Conservation (phyloP, 2,888 invertebrate species). For the Ophion slaviceki region DNA sequence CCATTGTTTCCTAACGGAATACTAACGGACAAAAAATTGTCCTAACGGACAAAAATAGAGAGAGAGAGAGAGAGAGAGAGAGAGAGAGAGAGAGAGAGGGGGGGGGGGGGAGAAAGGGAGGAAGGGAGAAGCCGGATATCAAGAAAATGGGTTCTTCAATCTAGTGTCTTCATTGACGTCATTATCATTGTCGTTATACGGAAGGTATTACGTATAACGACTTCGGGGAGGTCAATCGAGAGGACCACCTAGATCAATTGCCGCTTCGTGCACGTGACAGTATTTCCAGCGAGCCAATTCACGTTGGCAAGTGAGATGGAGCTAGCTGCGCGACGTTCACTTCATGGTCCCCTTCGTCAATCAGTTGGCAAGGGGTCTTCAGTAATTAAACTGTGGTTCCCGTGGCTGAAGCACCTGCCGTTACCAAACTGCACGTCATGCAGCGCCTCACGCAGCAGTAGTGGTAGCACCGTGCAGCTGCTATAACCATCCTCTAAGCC, state of each 20-base stretch:
- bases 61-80: not conserved
- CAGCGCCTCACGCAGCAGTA: slow-evolving; percentile 77
- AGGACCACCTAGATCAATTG: slow-evolving; percentile 79
- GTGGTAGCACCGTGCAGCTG: slow-evolving; percentile 57
- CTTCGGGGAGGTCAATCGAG: slow-evolving; percentile 70
- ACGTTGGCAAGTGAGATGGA: slow-evolving; percentile 66
- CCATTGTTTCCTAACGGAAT: not conserved
- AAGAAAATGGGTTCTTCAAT: slow-evolving; percentile 10
- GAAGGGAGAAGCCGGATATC: not conserved
- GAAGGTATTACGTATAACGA: slow-evolving; percentile 41
- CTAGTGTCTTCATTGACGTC: slow-evolving; percentile 39
- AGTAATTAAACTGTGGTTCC: slow-evolving; percentile 82
- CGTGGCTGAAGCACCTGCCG: slow-evolving; percentile 80
- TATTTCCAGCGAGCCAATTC: slow-evolving; percentile 79
- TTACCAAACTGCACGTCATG: slow-evolving; percentile 81
- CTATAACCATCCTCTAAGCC: slow-evolving; percentile 46
- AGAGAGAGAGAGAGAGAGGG: not conserved
- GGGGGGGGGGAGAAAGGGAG: not conserved
- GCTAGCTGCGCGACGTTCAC: slow-evolving; percentile 40
- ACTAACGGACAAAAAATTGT: no score
- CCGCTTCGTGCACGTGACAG: slow-evolving; percentile 79
- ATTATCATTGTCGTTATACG: slow-evolving; percentile 25
- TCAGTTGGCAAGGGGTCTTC: slow-evolving; percentile 68
- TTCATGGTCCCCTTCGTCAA: slow-evolving; percentile 32
- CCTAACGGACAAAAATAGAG: no score